These are phyloP conservation scores for Thryonomys swinderianus DNA, from an alignment of 2,113 vertebrate genomes.

Conservation along the genomic window DNA sequence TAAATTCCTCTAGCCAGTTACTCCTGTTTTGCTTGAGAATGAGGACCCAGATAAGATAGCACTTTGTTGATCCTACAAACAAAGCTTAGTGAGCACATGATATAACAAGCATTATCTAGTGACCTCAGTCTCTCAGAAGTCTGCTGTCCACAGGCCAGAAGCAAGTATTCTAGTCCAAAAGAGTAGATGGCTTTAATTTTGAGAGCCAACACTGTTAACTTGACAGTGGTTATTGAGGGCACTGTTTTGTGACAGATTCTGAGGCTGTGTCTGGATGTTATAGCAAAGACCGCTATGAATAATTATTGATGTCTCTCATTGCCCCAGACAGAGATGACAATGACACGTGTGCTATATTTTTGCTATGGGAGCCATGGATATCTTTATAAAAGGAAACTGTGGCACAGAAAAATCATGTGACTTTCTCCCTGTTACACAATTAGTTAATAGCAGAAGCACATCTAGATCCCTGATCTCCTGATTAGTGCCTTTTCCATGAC, in stretches of 20 bases:
- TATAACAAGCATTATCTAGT: constrained; percentile 15
- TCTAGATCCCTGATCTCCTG: neutral
- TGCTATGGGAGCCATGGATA: neutral
- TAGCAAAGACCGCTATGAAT: neutral
- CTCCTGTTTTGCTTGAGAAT: constrained; percentile 31
- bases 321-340: neutral
- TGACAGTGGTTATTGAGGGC: neutral
- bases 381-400: neutral
- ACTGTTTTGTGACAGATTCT: neutral
- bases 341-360: neutral
- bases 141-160: neutral
- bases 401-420: constrained; percentile 1
- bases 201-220: constrained; percentile 20
- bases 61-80: constrained; percentile 30
- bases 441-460: constrained; percentile 12
- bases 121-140: neutral
- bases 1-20: constrained; percentile 34
- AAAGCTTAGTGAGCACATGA: neutral
- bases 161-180: neutral
- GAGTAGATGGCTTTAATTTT: constrained; percentile 33
- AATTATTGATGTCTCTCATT: neutral
- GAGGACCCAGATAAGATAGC: constrained; percentile 22
- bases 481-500: neutral
- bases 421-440: neutral
- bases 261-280: constrained; percentile 17